Evolutionary conservation across 35 echinoderm and acorn worm species (phyloP), one percentile per base, ranked within the genome.

Genomic region (Stichopus chloronotus): DNA sequence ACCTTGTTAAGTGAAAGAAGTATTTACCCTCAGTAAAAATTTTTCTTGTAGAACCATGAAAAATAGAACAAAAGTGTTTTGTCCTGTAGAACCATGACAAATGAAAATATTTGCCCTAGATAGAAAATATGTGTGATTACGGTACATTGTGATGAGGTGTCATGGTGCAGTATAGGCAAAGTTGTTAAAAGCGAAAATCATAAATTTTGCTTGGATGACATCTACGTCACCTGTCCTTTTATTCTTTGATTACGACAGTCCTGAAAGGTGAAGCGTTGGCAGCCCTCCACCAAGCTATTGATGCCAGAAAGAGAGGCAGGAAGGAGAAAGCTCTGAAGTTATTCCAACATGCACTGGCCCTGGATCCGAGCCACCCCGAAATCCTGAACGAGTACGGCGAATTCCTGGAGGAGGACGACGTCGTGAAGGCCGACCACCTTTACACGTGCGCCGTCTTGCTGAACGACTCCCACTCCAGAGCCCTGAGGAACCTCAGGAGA

Each of bases 281-380:
- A 53, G 95, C 97, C 20, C 78, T 99, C 2, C 88, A 99, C 21
- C 97, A 99, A 57, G 97, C 97, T 3, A 57, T 99, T 2, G 94
- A 96, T 79, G 95, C 95, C 3, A 93, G 94, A 52, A 59, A 92
- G 24, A 56, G 92, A 9, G 97, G 97, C 0, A 99, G 92, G 84
- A 99, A 93, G 53, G 97, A 93, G 53, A 99, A 96, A 60, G 97
- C 97, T 14, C 88, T 95, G 22, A 99, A 99, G 69, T 91, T 99
- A 5, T 99, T 99, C 89, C 87, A 96, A 78, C 97, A 99, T 94
- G 97, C 97, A 10, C 78, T 99, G 21, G 97, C 95, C 4, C 76
- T 99, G 3, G 97, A 99, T 59, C 97, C 97, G 9, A 83, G 92
- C 63, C 95, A 99, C 79, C 85, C 94, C 7, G 97, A 99, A 55